Conservation (phyloP, 2,888 invertebrate genomes). For the Merodon equestris region DNA sequence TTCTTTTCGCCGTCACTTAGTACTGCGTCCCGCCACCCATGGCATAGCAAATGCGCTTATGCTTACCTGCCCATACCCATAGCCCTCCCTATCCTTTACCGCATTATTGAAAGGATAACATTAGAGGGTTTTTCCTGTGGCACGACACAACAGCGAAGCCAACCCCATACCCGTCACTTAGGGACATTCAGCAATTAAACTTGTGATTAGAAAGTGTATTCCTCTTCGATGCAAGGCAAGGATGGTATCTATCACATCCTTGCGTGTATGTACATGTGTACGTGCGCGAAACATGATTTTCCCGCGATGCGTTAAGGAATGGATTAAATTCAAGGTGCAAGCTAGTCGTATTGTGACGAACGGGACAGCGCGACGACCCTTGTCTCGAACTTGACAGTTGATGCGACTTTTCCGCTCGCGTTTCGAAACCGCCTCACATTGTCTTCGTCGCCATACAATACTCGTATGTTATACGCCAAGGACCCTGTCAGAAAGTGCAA, state of each 20-base stretch:
- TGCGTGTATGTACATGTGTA: constrained; percentile 5
- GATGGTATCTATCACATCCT: no score
- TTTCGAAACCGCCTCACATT: constrained; percentile 29
- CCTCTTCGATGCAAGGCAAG: constrained; percentile 7
- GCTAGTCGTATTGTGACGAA: not conserved
- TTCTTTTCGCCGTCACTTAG: constrained; percentile 71
- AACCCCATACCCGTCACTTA: constrained; percentile 68
- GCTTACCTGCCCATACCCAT: constrained; percentile 40
- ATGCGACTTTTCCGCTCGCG: constrained; percentile 65
- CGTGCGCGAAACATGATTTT: constrained; percentile 43
- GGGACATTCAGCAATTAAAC: constrained; percentile 70
- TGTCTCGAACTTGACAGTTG: constrained; percentile 63
- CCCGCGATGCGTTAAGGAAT: constrained; percentile 50
- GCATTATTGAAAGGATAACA: constrained; percentile 21
- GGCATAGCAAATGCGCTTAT: constrained; percentile 56
- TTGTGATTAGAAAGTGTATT: constrained; percentile 61
- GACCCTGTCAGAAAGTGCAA: constrained; percentile 67
- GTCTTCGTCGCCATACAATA: not conserved
- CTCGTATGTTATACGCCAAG: constrained; percentile 29
- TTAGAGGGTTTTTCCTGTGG: constrained; percentile 22
- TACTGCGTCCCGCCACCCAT: constrained; percentile 40
- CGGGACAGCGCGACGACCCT: constrained; percentile 59
- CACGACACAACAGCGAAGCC: constrained; percentile 33
- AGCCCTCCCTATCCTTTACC: constrained; percentile 13
- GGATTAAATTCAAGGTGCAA: constrained; percentile 38